Conservation (phyloP, 2,797 vertebrate species). For the Poliocrania exsul region DNA sequence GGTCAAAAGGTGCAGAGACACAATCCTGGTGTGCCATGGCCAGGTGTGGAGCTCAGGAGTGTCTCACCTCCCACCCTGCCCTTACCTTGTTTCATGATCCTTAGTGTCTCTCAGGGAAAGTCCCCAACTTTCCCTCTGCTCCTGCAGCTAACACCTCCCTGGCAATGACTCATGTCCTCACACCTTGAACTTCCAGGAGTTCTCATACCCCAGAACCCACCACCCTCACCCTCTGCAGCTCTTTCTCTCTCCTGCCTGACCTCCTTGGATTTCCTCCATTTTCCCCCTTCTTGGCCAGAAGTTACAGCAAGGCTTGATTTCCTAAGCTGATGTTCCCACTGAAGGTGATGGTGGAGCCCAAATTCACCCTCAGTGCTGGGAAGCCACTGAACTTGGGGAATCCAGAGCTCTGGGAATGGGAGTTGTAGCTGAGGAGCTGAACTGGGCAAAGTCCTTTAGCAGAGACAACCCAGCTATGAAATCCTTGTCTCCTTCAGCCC, state of each 20-base stretch:
- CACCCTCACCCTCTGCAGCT: not conserved
- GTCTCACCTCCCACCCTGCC: not conserved
- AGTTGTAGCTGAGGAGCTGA: not conserved
- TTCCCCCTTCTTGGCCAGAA: not conserved
- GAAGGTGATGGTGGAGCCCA: not conserved
- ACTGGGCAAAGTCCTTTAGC: not conserved
- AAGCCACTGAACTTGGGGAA: not conserved
- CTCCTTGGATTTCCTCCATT: not conserved
- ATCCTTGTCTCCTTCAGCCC: rapidly evolving
- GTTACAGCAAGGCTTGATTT: not conserved
- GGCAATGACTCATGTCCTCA: not conserved
- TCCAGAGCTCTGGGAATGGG: rapidly evolving
- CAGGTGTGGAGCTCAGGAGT: not conserved
- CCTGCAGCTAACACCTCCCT: not conserved
- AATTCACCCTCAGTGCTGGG: not conserved
- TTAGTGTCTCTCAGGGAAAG: not conserved
- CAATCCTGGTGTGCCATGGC: rapidly evolving
- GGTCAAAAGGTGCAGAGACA: not conserved
- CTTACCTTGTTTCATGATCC: not conserved
- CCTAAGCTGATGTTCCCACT: not conserved
- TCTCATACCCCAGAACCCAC: not conserved
- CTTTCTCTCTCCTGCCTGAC: not conserved
- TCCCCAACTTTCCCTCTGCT: not conserved
- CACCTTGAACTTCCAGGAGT: not conserved
- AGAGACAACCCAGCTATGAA: not conserved